Percentiles rank a stretch among this genome's conserved stretches.
These are phyloP conservation scores for Limnephilus auricula DNA, from an alignment of 2,888 invertebrate species.

Conservation along the genomic window DNA sequence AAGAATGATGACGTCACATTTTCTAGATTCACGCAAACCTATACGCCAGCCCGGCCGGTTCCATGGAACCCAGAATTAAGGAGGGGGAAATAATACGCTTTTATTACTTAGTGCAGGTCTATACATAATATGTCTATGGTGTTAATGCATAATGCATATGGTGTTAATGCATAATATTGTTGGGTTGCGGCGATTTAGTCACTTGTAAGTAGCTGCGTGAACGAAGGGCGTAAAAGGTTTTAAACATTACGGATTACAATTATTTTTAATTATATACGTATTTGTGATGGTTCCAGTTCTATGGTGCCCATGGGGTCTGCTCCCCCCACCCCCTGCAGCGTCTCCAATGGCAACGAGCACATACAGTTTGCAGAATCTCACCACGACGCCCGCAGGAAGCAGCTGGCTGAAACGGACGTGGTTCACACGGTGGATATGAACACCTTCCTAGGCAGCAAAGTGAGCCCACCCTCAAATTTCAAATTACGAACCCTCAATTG, in stretches of 20 bases:
- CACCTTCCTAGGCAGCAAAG: constrained; percentile 84
- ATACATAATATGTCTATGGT: too few species aligned
- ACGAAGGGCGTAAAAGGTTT: constrained; percentile 65
- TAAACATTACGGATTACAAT: constrained; percentile 39
- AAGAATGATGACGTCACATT: too few species aligned
- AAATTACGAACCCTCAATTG: too few species aligned
- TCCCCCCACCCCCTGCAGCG: constrained; percentile 74
- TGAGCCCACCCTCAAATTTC: constrained; percentile 33
- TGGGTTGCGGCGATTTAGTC: too few species aligned
- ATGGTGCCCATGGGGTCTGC: constrained; percentile 73
- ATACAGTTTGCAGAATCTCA: constrained; percentile 77
- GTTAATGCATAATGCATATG: too few species aligned
- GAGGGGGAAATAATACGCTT: too few species aligned
- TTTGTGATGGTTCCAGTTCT: constrained; percentile 69
- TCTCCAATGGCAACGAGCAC: constrained; percentile 69
- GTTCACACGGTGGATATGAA: constrained; percentile 87
- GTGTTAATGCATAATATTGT: too few species aligned
- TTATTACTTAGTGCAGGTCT: too few species aligned
- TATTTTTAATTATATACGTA: constrained; percentile 45
- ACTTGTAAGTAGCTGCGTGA: too few species aligned
- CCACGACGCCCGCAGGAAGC: constrained; percentile 85
- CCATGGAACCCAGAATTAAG: too few species aligned
- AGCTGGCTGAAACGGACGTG: constrained; percentile 85
- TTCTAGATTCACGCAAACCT: too few species aligned
- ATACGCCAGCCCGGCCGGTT: too few species aligned